phyloP scores from a whole-genome alignment of 2,888 invertebrate species.

The Lasioglossum morio region DNA sequence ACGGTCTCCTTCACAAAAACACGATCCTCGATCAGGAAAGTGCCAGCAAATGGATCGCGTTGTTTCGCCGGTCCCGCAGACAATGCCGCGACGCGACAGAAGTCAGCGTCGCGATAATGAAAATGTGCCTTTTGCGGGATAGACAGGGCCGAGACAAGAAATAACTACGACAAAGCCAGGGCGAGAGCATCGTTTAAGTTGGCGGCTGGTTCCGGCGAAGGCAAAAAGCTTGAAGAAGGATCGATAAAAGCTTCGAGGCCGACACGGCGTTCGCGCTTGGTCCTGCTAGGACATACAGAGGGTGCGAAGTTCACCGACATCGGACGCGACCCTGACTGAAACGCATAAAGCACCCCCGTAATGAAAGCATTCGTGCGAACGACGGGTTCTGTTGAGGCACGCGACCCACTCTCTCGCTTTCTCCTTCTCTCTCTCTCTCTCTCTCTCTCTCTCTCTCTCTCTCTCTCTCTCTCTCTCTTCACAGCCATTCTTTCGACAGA shows the following conservation, averaged over 20 bases:
- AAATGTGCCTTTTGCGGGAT: constrained; percentile 42
- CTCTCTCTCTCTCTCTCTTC: neutral
- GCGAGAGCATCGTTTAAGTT: constrained; percentile 6
- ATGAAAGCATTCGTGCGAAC: constrained; percentile 13
- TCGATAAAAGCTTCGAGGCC: constrained; percentile 11
- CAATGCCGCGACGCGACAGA: constrained; percentile 28
- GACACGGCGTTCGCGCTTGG: neutral
- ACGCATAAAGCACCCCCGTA: constrained; percentile 18
- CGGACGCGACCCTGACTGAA: constrained; percentile 13
- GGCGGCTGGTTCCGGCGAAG: constrained; percentile 2
- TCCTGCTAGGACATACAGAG: constrained; percentile 12
- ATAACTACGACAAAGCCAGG: constrained; percentile 28
- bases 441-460: neutral
- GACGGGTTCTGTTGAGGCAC: constrained; percentile 1
- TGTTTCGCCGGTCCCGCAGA: constrained; percentile 15
- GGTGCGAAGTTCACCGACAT: constrained; percentile 21
- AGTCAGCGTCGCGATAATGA: constrained; percentile 43
- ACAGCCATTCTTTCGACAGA: constrained; percentile 30
- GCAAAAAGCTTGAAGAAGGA: constrained; percentile 17
- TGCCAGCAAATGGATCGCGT: constrained; percentile 39
- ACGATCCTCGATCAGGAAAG: constrained; percentile 14
- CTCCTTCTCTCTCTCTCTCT: neutral
- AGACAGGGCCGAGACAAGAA: constrained; percentile 29
- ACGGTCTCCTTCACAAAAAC: neutral
- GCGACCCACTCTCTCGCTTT: neutral